Base-by-base conservation (phyloP, 2,888 invertebrate genomes). In the Homarus gammarus region DNA sequence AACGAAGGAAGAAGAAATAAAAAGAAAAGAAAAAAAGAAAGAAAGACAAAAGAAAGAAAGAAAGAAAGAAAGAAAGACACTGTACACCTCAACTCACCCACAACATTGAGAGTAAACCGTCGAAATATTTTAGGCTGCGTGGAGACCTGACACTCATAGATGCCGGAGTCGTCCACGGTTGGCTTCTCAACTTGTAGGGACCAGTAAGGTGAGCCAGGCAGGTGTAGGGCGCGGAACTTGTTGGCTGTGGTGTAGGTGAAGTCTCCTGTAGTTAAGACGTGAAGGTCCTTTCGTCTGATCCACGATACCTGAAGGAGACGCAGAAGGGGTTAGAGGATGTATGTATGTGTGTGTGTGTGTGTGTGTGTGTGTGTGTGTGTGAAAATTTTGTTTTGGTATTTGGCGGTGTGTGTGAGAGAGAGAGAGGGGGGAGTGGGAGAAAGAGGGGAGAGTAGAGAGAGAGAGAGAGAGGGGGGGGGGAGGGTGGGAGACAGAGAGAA, bases 131-230 rank as follows among this genome's bases (percentile, higher is more conserved):
- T 91, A 40, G 91, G 91, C 38, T 91, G 91, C n/a, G 91, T 87
- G 18, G 91, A 88, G 36, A 91, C 82, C 75, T 91, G 91, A 36
- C 91, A 91, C 81, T 91, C 91, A 72, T 91, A 91, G 64, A 85
- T 82, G 31, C 91, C 91, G n/a, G 87, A 84, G 61, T 91, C 91
- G 33, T 44, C 40, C 70, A 84, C 70, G 31, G 78, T 49, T 1
- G 91, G 91, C n/a, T 31, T 22, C 56, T 44, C 79, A 38, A 91
- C 78, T 44, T 88, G 84, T n/a, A 91, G 91, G 18, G 79, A 68
- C 91, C 91, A 91, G 85, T 83, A 91, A 6, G 91, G 91, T 0
- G 91, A 91, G 1, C 91, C 91, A 1, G 79, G 68, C 70, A 85
- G 87, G 72, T 91, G 91, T 3, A 81, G 75, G 31, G 88, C 88